Evolutionary conservation across 1,140 invertebrate species (phyloP).

Genomic region (Polyergus mexicanus): DNA sequence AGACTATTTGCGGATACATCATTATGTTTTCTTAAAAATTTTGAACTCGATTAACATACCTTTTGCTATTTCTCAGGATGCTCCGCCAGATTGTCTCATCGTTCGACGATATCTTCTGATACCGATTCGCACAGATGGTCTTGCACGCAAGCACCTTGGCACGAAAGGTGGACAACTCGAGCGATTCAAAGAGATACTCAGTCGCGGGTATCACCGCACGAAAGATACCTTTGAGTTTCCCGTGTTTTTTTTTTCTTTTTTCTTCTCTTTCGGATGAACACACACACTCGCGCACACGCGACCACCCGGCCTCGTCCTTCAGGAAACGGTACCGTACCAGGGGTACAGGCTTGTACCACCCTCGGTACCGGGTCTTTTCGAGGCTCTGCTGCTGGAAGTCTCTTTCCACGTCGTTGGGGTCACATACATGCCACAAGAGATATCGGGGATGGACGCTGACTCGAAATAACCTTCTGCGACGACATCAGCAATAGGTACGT

Average conservation of each 20-base stretch:
- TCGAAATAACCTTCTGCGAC: conserved; percentile 5
- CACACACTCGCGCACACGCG: background rate
- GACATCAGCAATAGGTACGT: conserved; percentile 13
- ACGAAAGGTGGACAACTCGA: background rate
- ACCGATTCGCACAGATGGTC: conserved; percentile 36
- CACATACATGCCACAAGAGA: conserved; percentile 49
- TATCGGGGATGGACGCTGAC: conserved; percentile 21
- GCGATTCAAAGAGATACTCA: conserved; percentile 36
- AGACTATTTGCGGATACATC: background rate
- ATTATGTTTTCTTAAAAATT: background rate
- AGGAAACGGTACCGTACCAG: conserved; percentile 56
- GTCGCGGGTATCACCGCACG: conserved; percentile 47
- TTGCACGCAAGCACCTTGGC: conserved; percentile 20
- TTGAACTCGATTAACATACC: background rate
- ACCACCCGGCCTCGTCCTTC: conserved; percentile 24
- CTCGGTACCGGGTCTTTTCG: conserved; percentile 36
- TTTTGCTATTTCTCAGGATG: conserved; percentile 49
- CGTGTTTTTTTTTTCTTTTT: conserved; percentile 29
- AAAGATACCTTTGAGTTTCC: conserved; percentile 48
- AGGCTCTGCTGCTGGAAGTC: conserved; percentile 40
- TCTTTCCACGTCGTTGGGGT: conserved; percentile 55
- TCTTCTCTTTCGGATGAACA: background rate
- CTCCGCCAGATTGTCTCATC: conserved; percentile 36
- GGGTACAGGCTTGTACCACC: conserved; percentile 38
- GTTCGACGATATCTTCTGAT: conserved; percentile 41